Evolutionary conservation across 2,797 vertebrate genomes (phyloP).

Genomic region (Sebastes cheni): DNA sequence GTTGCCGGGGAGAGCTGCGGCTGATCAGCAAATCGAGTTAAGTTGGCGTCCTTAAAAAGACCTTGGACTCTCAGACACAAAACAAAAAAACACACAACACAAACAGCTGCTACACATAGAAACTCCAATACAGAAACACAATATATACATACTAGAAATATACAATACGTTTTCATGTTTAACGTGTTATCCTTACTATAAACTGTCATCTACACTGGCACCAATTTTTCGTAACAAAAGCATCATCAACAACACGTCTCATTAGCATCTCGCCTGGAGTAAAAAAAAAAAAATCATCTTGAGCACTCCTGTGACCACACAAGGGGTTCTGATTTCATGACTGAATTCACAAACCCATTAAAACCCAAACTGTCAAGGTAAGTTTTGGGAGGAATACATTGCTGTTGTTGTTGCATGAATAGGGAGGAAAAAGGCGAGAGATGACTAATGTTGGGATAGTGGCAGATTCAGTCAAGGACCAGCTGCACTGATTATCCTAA

Average conservation of each 20-base stretch:
- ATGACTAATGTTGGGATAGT: slow-evolving; percentile 52
- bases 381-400: slow-evolving; percentile 28
- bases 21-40: slow-evolving; percentile 48
- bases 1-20: not conserved
- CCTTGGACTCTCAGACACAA: slow-evolving; percentile 18
- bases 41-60: slow-evolving; percentile 40
- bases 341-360: slow-evolving; percentile 65
- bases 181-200: not conserved
- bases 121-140: not conserved
- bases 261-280: slow-evolving; percentile 43
- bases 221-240: slow-evolving; percentile 39
- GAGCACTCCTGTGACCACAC: slow-evolving; percentile 17
- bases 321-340: slow-evolving; percentile 54
- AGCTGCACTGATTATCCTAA: slow-evolving; percentile 52
- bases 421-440: slow-evolving; percentile 7
- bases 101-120: not conserved
- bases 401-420: slow-evolving; percentile 37
- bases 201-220: slow-evolving; percentile 28
- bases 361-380: slow-evolving; percentile 57
- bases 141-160: not conserved
- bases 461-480: slow-evolving; percentile 49
- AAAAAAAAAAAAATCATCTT: not conserved
- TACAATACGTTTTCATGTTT: not conserved
- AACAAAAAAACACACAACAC: not conserved
- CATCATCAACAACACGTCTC: slow-evolving; percentile 40